Percentiles rank a stretch among this genome's conserved stretches.
phyloP scores from a whole-genome alignment of 2,888 invertebrate genomes.

The Netelia inedita region DNA sequence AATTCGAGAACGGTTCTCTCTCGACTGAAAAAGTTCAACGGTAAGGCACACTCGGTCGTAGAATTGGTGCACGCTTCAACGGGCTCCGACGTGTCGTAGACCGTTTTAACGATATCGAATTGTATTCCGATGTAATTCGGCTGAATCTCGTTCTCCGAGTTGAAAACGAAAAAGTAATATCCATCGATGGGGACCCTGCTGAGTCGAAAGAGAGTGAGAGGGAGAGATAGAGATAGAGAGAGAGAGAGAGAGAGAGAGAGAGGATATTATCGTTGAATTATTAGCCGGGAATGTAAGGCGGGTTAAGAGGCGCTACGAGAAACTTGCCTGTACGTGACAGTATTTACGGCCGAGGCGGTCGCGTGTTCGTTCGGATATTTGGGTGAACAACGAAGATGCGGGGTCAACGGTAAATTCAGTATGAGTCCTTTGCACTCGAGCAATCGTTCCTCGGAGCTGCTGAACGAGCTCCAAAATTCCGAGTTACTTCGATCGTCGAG shows the following conservation, averaged over 20 bases:
- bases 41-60: constrained; percentile 88
- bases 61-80: constrained; percentile 88
- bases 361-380: constrained; percentile 84
- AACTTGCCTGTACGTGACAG: constrained; percentile 89
- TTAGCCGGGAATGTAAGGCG: too few species aligned
- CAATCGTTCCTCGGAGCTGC: constrained; percentile 92
- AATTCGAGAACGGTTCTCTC: constrained; percentile 91
- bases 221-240: constrained; percentile 7
- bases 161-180: constrained; percentile 94
- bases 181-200: constrained; percentile 90
- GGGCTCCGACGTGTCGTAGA: constrained; percentile 89
- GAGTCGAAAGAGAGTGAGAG: neutral
- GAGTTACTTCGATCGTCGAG: constrained; percentile 91
- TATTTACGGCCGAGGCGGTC: constrained; percentile 87
- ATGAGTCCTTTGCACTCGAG: constrained; percentile 91
- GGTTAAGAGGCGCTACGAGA: neutral
- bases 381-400: constrained; percentile 87
- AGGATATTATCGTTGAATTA: too few species aligned
- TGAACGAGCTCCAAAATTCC: constrained; percentile 93
- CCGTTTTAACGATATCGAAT: constrained; percentile 90
- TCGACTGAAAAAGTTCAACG: constrained; percentile 89
- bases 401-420: constrained; percentile 90
- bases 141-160: constrained; percentile 92
- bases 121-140: constrained; percentile 90
- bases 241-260: neutral